These are phyloP conservation scores for Alces alces DNA, from an alignment of 2,113 vertebrate genomes.

Conservation along the genomic window DNA sequence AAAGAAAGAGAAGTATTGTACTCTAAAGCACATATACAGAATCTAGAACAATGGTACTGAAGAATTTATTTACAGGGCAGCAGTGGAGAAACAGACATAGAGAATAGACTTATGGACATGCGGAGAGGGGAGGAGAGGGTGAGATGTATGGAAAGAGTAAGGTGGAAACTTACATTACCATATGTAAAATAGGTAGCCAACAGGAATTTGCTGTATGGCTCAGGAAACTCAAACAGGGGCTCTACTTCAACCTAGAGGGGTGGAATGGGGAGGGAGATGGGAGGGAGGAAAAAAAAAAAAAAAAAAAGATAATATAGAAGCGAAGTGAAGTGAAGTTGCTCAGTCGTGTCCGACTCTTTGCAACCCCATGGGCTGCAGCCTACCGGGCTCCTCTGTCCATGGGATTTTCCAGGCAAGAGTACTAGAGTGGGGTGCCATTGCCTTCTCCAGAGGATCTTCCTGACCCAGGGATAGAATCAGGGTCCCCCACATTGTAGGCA, in stretches of 20 bases:
- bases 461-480: no score
- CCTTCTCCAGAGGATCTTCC: no score
- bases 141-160: background rate
- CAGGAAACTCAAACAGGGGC: background rate
- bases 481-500: no score
- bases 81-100: background rate
- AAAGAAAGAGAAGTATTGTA: background rate
- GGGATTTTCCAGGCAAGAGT: no score
- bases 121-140: background rate
- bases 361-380: no score
- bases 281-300: background rate
- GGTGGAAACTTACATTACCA: background rate
- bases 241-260: background rate
- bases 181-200: background rate
- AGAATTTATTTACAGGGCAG: background rate
- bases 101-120: background rate
- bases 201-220: background rate
- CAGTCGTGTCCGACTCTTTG: no score
- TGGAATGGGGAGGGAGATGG: background rate
- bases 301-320: background rate
- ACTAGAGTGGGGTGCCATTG: no score
- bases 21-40: background rate
- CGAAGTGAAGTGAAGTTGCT: no score
- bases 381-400: no score
- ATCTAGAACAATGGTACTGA: background rate